Evolutionary conservation across 2,797 vertebrate species (phyloP).

Genomic region (Hippopotamyrus pictus): DNA sequence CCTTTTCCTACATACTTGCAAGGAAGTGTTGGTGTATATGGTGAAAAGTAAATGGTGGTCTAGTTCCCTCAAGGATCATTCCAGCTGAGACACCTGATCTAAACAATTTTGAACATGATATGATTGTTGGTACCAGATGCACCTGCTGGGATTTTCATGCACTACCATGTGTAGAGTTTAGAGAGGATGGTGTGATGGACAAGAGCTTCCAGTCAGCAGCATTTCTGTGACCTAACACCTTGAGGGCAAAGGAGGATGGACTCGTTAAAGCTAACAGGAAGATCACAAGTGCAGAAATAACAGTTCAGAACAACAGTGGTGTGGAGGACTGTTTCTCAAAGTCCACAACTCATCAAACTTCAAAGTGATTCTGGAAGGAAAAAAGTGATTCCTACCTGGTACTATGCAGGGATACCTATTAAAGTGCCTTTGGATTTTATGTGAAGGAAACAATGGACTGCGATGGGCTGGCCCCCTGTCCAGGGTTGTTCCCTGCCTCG

Average conservation of each 20-base stretch:
- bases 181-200: not conserved
- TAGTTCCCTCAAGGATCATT: not conserved
- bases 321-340: not conserved
- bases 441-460: not conserved
- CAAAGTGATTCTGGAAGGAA: not conserved
- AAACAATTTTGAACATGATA: not conserved
- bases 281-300: not conserved
- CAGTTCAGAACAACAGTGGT: not conserved
- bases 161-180: not conserved
- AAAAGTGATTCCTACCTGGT: not conserved
- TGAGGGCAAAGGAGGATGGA: not conserved
- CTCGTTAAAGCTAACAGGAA: not conserved
- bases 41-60: not conserved
- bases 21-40: not conserved
- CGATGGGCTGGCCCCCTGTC: too few species aligned
- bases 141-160: not conserved
- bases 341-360: not conserved
- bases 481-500: too few species aligned
- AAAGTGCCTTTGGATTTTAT: not conserved
- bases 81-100: not conserved
- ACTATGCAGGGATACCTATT: not conserved
- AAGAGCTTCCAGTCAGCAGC: not conserved
- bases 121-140: not conserved
- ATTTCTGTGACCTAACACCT: not conserved
- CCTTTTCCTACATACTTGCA: not conserved